Percentiles rank a stretch among this genome's conserved stretches.
phyloP scores from a whole-genome alignment of 2,113 vertebrate species.

The Chloropsis hardwickii region DNA sequence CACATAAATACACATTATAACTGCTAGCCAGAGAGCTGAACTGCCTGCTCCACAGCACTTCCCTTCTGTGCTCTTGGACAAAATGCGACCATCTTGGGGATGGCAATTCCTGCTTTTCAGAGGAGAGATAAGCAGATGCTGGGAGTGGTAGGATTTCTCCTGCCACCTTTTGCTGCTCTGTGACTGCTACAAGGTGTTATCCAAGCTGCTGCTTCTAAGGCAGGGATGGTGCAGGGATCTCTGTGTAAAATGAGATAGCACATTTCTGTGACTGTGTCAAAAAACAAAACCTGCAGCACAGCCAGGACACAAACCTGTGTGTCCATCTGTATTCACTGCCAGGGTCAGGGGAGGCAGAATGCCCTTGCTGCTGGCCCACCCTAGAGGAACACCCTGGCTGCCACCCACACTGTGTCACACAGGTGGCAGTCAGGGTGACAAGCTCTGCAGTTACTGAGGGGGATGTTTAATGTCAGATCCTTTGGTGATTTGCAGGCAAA shows the following conservation, averaged over 20 bases:
- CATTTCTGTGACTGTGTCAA: background rate
- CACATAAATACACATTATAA: background rate
- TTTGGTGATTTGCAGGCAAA: background rate
- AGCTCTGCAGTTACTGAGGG: background rate
- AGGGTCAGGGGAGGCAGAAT: background rate
- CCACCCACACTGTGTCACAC: too few relatives aligned
- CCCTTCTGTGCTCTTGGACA: background rate
- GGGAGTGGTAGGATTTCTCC: background rate
- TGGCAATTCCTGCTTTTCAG: background rate
- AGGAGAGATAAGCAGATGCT: background rate
- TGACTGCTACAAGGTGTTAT: background rate
- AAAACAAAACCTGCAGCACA: background rate
- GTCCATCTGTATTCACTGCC: background rate
- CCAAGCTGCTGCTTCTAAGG: background rate
- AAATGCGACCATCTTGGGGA: background rate
- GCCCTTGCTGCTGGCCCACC: too few relatives aligned
- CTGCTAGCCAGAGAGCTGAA: background rate
- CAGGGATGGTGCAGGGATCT: background rate
- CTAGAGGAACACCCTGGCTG: fast-evolving
- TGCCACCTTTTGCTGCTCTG: background rate
- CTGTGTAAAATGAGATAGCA: background rate
- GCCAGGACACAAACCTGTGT: background rate
- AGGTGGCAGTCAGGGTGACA: background rate
- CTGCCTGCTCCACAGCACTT: background rate
- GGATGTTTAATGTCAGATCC: background rate